A percentile compares a stretch with the other conserved stretches of the same genome.
phyloP scores from a whole-genome alignment of 2,888 invertebrate genomes.

The Tinea pellionella region DNA sequence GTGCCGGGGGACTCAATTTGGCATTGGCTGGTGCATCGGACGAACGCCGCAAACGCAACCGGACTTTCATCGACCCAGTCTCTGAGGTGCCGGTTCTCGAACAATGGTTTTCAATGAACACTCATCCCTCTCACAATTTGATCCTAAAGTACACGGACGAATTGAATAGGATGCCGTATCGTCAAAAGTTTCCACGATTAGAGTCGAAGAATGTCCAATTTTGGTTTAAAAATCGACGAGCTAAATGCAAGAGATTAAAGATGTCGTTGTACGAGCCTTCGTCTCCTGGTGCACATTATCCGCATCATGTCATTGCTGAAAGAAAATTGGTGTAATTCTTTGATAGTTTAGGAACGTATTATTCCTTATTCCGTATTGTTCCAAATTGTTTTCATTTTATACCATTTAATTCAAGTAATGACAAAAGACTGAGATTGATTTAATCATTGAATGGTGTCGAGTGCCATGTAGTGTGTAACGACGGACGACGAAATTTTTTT shows the following conservation, averaged over 20 bases:
- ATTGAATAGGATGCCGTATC: conserved; percentile 95
- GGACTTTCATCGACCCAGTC: conserved; percentile 99
- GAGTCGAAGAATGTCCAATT: conserved; percentile 99
- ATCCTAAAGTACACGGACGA: conserved; percentile 98
- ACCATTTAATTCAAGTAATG: background rate
- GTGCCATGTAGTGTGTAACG: conserved; percentile 44
- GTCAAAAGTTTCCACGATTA: conserved; percentile 98
- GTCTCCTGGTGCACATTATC: conserved; percentile 70
- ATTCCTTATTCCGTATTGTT: too few species aligned
- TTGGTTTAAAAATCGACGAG: conserved; percentile 99
- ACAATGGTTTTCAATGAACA: conserved; percentile 97
- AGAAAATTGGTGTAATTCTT: conserved; percentile 56
- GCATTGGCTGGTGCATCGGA: conserved; percentile 77
- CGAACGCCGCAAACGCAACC: conserved; percentile 92
- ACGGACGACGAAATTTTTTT: background rate
- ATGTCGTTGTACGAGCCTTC: conserved; percentile 87
- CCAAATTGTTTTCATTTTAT: background rate
- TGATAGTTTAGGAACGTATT: too few species aligned
- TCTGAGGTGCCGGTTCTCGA: conserved; percentile 95
- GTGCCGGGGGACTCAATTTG: conserved; percentile 71
- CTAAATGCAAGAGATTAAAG: conserved; percentile 96
- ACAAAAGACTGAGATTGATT: conserved; percentile 56
- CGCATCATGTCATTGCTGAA: conserved; percentile 67
- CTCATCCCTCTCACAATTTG: conserved; percentile 97
- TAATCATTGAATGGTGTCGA: conserved; percentile 52